Base-by-base conservation (phyloP, 1,140 invertebrate genomes). In the Zaprionus taronus region DNA sequence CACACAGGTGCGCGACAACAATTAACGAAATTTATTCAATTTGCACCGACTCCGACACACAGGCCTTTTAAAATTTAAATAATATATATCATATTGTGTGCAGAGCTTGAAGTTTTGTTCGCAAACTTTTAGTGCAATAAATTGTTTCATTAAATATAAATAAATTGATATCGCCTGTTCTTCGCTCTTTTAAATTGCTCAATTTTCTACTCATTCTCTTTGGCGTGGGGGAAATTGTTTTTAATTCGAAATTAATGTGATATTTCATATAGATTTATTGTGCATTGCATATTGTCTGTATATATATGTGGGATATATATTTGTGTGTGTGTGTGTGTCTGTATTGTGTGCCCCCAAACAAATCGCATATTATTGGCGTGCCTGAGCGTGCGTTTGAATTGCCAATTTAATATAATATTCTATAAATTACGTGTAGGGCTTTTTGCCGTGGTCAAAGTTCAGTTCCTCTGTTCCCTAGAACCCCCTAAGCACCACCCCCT, bases 11-110 rank as follows among this genome's bases (percentile, higher is more conserved):
- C 72, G 76, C 85, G 72, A 72, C 81, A 81, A 89, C 85, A 89
- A 89, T 89, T 89, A 89, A 85, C 85, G 79, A 84, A 84, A 89
- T 89, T 85, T 85, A 89, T 89, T 89, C 81, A 89, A 90, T 90
- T 84, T 89, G 70, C 79, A 80, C 74, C 63, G 74, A 74, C 60
- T 60, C 44, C 38, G 28, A 68, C 51, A 74, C 58, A 84, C 31
- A 55, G 78, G 78, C 56, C 51, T 81, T 81, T 89, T 75, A 65
- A 75, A 79, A 74, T 63, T 77, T 56, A 66, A 85, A 85, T 77
- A 80, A 77, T 90, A 81, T 79, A 85, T 85, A 66, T 70, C 69
- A 57, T 65, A 64, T 65, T 78, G 66, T 61, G 44, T 51, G 55
- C 61, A 67, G 63, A 69, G 51, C 71, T 62, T 82, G 64, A 62